These are phyloP conservation scores for Watsonalla cultraria DNA, from an alignment of 2,888 invertebrate species.

Conservation along the genomic window DNA sequence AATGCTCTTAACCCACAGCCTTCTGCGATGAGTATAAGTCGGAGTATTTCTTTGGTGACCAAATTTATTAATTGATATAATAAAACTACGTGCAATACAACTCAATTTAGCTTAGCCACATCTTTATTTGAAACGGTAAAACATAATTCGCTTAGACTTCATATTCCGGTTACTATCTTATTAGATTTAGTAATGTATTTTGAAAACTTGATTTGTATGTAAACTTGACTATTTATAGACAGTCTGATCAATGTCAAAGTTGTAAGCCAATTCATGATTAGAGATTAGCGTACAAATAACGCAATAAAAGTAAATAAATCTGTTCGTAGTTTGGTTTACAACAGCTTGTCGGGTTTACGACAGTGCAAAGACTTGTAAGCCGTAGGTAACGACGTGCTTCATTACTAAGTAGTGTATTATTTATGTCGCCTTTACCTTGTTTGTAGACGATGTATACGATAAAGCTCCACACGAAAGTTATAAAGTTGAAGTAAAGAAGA, in stretches of 20 bases:
- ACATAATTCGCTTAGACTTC: not conserved
- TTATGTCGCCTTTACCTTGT: constrained; percentile 39
- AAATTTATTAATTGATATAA: constrained; percentile 1
- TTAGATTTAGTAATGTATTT: no score
- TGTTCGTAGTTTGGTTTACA: constrained; percentile 29
- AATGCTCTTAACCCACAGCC: constrained; percentile 70
- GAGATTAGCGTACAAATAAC: not conserved
- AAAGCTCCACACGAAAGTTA: constrained; percentile 31
- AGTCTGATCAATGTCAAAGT: not conserved
- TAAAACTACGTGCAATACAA: not conserved
- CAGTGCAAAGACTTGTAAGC: constrained; percentile 45
- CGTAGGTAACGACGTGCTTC: constrained; percentile 53
- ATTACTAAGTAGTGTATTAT: constrained; percentile 58
- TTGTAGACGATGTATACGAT: constrained; percentile 34
- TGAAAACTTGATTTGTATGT: no score
- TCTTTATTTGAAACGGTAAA: not conserved
- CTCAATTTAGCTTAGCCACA: not conserved
- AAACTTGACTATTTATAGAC: no score
- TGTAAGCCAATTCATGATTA: not conserved
- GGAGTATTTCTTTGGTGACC: constrained; percentile 41
- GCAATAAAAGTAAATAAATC: constrained; percentile 17
- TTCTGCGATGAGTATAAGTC: constrained; percentile 40
- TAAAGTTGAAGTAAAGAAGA: constrained; percentile 22
- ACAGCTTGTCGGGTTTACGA: constrained; percentile 42
- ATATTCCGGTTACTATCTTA: no score